These are phyloP conservation scores for Myopa tessellatipennis DNA, from an alignment of 2,888 invertebrate genomes.

Conservation along the genomic window DNA sequence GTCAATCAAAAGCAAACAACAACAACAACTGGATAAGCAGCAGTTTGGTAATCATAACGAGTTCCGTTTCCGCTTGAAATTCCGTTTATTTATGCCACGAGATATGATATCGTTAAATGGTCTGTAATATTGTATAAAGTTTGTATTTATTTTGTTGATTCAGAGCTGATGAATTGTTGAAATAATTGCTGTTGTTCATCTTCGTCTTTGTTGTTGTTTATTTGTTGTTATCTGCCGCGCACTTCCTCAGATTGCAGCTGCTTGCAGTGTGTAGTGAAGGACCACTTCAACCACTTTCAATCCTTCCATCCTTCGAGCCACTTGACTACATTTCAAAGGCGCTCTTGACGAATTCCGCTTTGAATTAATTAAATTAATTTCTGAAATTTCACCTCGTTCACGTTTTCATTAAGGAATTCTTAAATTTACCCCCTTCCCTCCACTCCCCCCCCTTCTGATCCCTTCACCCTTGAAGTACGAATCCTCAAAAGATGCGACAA, in stretches of 20 bases:
- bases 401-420: constrained; percentile 62
- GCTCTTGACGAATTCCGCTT: constrained; percentile 58
- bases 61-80: constrained; percentile 27
- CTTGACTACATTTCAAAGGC: constrained; percentile 40
- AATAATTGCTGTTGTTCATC: constrained; percentile 48
- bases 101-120: too few species aligned
- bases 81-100: not conserved
- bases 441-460: constrained; percentile 40
- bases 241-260: constrained; percentile 21
- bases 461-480: not conserved
- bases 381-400: constrained; percentile 57
- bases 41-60: not conserved
- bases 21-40: constrained; percentile 44
- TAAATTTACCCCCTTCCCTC: constrained; percentile 49
- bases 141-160: not conserved
- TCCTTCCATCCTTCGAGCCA: not conserved
- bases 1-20: constrained; percentile 39
- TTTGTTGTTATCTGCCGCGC: not conserved
- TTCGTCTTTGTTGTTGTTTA: constrained; percentile 1
- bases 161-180: constrained; percentile 47
- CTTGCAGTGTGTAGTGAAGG: not conserved
- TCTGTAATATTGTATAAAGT: too few species aligned
- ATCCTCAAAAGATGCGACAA: not conserved
- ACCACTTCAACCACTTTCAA: not conserved
- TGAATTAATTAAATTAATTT: constrained; percentile 51